Percentiles rank a stretch among this genome's conserved stretches.
phyloP scores from a whole-genome alignment of 2,797 vertebrate genomes.

The Geranospiza caerulescens region DNA sequence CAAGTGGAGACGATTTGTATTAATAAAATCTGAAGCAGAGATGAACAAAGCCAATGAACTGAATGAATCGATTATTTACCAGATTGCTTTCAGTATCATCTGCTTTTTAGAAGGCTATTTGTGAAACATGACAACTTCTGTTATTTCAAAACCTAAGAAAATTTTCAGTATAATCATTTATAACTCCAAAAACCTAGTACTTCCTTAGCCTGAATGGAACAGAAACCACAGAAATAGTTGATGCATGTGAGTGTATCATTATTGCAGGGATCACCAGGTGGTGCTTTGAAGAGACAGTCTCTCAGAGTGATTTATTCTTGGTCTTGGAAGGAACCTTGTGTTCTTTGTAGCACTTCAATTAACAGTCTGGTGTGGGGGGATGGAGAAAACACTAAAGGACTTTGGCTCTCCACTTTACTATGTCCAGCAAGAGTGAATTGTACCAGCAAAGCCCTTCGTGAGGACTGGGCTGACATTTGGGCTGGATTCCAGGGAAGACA shows the following conservation, averaged over 20 bases:
- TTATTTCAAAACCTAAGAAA: neutral
- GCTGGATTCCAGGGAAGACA: neutral
- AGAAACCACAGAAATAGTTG: neutral
- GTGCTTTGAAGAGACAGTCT: neutral
- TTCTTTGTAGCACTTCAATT: neutral
- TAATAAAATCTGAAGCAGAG: neutral
- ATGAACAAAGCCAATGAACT: neutral
- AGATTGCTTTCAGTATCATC: neutral
- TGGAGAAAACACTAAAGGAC: neutral
- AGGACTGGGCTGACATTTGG: neutral
- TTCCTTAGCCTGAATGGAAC: neutral
- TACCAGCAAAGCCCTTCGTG: neutral
- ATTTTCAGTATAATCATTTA: neutral
- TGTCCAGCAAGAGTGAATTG: neutral
- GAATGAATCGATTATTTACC: neutral
- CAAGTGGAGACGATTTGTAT: neutral
- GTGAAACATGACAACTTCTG: neutral
- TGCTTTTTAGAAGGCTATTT: neutral
- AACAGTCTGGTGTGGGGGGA: neutral
- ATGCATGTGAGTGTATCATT: neutral
- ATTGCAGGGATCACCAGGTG: neutral
- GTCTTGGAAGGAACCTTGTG: neutral
- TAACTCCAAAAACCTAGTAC: neutral
- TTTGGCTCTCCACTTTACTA: neutral
- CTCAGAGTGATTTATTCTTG: neutral